These are phyloP conservation scores for Petrocephalus zakoni DNA, from an alignment of 2,113 vertebrate genomes.

Conservation along the genomic window DNA sequence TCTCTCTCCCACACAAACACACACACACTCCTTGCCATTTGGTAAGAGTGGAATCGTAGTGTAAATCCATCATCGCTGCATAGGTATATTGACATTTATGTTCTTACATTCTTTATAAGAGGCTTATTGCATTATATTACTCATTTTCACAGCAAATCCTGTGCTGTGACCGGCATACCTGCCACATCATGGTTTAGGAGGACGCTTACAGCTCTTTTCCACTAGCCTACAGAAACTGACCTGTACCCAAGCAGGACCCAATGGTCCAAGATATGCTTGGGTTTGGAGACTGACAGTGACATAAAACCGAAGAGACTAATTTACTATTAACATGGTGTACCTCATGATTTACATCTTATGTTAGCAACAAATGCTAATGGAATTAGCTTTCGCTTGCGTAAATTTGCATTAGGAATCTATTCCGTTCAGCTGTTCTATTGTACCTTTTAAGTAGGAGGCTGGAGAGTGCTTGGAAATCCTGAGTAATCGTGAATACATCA, in stretches of 20 bases:
- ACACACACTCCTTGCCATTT: not conserved
- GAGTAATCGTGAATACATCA: not conserved
- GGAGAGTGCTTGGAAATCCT: not conserved
- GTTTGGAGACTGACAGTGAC: not conserved
- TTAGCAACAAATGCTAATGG: not conserved
- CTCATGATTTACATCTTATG: not conserved
- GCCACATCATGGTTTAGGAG: not conserved
- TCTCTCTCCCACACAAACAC: not conserved
- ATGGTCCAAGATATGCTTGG: too few species aligned
- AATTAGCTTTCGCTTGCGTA: not conserved
- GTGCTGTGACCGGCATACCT: not conserved
- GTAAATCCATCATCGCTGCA: not conserved
- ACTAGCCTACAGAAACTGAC: not conserved
- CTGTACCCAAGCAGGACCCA: not conserved
- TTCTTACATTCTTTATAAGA: constrained; percentile 6
- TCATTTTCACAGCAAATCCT: not conserved
- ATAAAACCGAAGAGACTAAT: not conserved
- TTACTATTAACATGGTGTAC: not conserved
- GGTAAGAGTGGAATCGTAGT: not conserved
- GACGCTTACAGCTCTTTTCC: not conserved
- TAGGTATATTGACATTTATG: not conserved
- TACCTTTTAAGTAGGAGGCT: not conserved
- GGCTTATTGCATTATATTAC: constrained; percentile 4
- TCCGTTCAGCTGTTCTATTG: not conserved
- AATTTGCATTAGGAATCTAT: not conserved